Base-by-base conservation (phyloP, 2,888 invertebrate genomes). In the Ormyrus nitidulus region DNA sequence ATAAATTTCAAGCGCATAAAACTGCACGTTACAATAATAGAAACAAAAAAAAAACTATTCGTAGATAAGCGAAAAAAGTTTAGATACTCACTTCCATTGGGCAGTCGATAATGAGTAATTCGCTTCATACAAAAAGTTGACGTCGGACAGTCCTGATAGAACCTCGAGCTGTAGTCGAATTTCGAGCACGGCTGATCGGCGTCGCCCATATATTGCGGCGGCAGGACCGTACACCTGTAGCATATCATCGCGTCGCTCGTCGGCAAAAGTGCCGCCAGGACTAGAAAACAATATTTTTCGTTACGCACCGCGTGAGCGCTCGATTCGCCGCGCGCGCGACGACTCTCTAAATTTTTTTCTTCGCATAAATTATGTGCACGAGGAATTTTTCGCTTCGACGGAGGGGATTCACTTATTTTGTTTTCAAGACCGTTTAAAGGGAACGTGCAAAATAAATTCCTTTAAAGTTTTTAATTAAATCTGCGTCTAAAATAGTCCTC, bases 121-220 rank as follows among this genome's bases (percentile, higher is more conserved):
- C 94, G 94, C 89, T 96, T 97, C 92, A 95, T 93, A 88, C 97
- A 97, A 92, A 96, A 94, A 1, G 96, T 96, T 0, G 97, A 97
- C 87, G 93, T 94, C 0, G 95, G 95, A 88, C 97, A 97, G 82
- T 95, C 93, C 6, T 94, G 93, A 81, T 95, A 93, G 90, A 93
- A 97, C 84, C 92, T 92, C 6, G 92, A 91, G 2, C 95, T 94
- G 84, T 93, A 92, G 88, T 96, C 95, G 89, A 97, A 97, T 86
- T 95, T 93, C 7, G 94, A 92, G 89, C 97, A 97, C 59, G 95
- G 91, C 72, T 93, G 92, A 83, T 93, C 92, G n/a, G 93, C 93
- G 82, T 93, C 92, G 87, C 94, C 94, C 85, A 91, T 91, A 73
- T 92, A 90, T 54, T 92, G 92, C 6, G 93, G 93, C 1, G 92